phyloP scores from a whole-genome alignment of 2,113 vertebrate genomes.

The Entosphenus tridentatus region DNA sequence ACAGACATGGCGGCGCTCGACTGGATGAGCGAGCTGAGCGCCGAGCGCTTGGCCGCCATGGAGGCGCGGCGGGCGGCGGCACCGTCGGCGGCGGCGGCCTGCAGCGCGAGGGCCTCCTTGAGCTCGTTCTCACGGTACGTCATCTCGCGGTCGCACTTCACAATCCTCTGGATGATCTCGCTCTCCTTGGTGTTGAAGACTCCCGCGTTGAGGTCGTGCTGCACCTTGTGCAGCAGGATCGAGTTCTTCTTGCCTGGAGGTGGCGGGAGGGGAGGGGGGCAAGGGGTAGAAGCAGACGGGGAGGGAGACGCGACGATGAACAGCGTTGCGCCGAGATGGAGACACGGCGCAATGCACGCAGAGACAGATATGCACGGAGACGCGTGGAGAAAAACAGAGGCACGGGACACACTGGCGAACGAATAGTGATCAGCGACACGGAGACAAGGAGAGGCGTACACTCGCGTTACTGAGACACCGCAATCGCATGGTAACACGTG shows the following conservation, averaged over 20 bases:
- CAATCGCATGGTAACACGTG: background rate
- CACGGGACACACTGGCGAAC: background rate
- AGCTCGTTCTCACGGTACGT: conserved; percentile 13
- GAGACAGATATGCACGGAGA: background rate
- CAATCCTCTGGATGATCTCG: conserved; percentile 93
- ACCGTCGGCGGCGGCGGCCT: too few species aligned
- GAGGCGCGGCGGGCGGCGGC: background rate
- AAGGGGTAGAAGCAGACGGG: background rate
- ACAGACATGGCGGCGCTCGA: conserved; percentile 2
- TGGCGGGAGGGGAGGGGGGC: background rate
- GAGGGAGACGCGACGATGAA: background rate
- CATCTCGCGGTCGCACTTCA: conserved; percentile 96
- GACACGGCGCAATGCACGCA: background rate
- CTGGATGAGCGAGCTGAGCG: conserved; percentile 2
- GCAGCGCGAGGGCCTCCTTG: too few species aligned
- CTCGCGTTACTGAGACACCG: background rate
- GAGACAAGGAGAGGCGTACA: background rate
- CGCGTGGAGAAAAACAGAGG: background rate
- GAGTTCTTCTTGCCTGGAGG: conserved; percentile 86
- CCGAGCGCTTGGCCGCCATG: conserved; percentile 1
- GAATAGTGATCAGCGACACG: background rate
- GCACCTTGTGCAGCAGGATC: conserved; percentile 79
- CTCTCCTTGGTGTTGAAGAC: conserved; percentile 97
- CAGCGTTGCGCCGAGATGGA: background rate
- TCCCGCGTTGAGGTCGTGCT: conserved; percentile 76